Evolutionary conservation across 2,888 invertebrate species (phyloP).

Genomic region (Ophion ellenae): DNA sequence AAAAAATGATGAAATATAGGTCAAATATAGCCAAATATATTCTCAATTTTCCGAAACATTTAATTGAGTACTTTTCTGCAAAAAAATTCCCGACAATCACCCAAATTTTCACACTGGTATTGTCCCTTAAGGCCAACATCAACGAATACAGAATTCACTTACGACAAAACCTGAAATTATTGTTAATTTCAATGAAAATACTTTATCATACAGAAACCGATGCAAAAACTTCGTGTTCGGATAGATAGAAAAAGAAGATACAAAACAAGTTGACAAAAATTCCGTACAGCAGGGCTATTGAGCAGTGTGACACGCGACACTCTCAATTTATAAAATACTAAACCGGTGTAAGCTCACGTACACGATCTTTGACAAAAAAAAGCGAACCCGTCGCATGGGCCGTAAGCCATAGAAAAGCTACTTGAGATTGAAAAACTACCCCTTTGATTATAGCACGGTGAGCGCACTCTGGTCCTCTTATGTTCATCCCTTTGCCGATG

Average conservation of each 20-base stretch:
- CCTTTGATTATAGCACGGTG: slow-evolving; percentile 38
- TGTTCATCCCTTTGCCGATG: slow-evolving; percentile 19
- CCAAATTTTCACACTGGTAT: no score
- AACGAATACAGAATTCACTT: no score
- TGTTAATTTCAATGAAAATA: no score
- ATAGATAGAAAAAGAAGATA: slow-evolving; percentile 13
- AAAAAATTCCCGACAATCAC: no score
- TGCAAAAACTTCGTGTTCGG: not conserved
- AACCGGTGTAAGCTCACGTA: slow-evolving; percentile 1
- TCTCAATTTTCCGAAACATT: no score
- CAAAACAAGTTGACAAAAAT: slow-evolving; percentile 1
- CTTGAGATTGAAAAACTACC: slow-evolving; percentile 34
- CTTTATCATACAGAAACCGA: not conserved
- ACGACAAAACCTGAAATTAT: no score
- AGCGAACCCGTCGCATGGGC: slow-evolving; percentile 9
- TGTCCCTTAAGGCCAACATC: no score
- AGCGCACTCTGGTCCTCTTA: slow-evolving; percentile 41
- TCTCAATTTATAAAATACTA: slow-evolving; percentile 55
- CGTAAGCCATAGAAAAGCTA: slow-evolving; percentile 34
- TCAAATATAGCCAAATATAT: no score
- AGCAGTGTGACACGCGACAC: slow-evolving; percentile 69
- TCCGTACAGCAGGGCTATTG: slow-evolving; percentile 48
- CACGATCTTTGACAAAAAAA: slow-evolving; percentile 21
- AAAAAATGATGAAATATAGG: no score
- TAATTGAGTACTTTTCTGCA: no score